Evolutionary conservation across 2,113 vertebrate genomes (phyloP).

Genomic region (Larimichthys crocea): DNA sequence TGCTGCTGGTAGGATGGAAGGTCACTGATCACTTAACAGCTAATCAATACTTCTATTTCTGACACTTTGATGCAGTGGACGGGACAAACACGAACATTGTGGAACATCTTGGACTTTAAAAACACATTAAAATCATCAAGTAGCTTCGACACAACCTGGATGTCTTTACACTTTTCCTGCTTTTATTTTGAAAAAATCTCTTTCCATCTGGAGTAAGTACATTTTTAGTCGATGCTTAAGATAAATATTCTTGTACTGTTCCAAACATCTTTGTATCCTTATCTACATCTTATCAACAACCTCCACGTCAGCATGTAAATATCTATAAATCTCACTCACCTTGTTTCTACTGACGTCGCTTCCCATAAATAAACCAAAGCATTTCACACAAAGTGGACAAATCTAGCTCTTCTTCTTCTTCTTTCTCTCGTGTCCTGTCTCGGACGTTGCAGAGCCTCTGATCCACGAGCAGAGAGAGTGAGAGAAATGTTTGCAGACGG

Average conservation of each 20-base stretch:
- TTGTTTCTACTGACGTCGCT: constrained; percentile 46
- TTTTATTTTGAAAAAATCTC: not conserved
- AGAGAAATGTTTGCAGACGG: not conserved
- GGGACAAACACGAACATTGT: not conserved
- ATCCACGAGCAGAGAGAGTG: not conserved
- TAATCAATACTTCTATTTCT: constrained; percentile 47
- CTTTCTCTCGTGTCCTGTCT: not conserved
- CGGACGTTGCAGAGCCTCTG: accelerated
- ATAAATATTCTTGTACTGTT: not conserved
- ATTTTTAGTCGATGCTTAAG: not conserved
- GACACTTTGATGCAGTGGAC: not conserved
- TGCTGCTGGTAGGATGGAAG: constrained; percentile 1
- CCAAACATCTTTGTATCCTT: not conserved
- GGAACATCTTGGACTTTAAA: not conserved
- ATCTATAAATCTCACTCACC: constrained; percentile 47
- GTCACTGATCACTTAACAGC: constrained; percentile 16
- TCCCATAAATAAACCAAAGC: constrained; percentile 50
- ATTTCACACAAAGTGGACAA: not conserved
- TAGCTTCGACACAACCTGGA: no score
- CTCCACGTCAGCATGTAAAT: not conserved
- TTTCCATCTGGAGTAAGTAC: not conserved
- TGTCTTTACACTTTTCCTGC: accelerated
- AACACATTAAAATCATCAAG: not conserved
- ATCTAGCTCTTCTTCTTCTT: not conserved
- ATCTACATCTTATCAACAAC: no score